phyloP scores from a whole-genome alignment of 2,797 vertebrate genomes.

The Micrastur ruficollis region DNA sequence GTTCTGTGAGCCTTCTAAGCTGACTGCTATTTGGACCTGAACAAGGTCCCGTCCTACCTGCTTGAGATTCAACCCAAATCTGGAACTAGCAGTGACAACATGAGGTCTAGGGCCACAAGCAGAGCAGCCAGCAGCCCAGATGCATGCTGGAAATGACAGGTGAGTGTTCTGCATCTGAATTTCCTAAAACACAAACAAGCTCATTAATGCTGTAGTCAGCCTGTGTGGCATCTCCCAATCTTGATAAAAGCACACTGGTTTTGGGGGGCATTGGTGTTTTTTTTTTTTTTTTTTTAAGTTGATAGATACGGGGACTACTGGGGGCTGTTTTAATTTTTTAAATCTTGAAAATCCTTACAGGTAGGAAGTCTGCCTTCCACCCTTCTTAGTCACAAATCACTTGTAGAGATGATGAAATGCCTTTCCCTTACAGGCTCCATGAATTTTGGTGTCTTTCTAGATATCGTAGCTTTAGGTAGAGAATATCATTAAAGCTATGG shows the following conservation, averaged over 20 bases:
- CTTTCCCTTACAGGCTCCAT: not conserved
- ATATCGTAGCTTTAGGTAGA: not conserved
- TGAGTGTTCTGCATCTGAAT: not conserved
- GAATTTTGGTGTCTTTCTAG: not conserved
- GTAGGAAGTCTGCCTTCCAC: not conserved
- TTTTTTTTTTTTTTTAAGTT: not conserved
- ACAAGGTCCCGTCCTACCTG: not conserved
- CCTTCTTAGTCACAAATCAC: not conserved
- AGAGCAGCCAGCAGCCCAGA: not conserved
- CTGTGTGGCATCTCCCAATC: not conserved
- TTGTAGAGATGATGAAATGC: not conserved
- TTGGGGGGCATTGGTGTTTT: not conserved
- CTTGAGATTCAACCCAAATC: not conserved
- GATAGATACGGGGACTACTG: not conserved
- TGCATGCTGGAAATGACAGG: not conserved
- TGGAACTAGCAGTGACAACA: not conserved
- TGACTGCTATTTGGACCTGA: not conserved
- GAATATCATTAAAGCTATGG: not conserved
- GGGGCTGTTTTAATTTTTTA: not conserved
- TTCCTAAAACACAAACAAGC: not conserved
- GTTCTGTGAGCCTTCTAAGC: not conserved
- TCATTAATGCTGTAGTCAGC: not conserved
- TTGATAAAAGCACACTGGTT: not conserved
- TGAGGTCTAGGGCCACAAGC: not conserved
- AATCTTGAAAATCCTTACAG: not conserved